These are phyloP conservation scores for Mus caroli DNA, from an alignment of 2,797 vertebrate species.

Conservation along the genomic window DNA sequence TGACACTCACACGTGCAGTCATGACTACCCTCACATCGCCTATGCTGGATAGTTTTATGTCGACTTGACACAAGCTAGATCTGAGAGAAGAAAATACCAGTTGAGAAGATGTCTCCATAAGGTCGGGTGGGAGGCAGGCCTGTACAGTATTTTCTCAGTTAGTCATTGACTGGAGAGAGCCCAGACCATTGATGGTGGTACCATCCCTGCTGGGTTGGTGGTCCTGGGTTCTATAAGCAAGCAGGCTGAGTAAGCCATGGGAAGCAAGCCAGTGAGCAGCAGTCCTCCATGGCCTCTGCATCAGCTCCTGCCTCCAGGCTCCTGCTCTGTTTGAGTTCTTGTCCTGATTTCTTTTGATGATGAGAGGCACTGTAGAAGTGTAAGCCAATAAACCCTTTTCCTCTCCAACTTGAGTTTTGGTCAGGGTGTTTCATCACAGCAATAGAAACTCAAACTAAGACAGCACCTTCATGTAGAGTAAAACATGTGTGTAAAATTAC, in stretches of 20 bases:
- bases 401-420: background rate
- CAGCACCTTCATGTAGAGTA: background rate
- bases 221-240: background rate
- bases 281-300: background rate
- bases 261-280: background rate
- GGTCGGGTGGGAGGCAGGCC: background rate
- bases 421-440: background rate
- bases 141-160: background rate
- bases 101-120: background rate
- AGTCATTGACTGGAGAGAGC: background rate
- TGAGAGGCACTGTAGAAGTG: background rate
- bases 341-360: background rate
- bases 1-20: background rate
- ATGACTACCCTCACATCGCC: background rate
- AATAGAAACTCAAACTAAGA: background rate
- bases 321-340: background rate
- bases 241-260: background rate
- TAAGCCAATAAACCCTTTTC: background rate
- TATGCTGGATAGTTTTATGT: background rate
- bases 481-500: background rate
- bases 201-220: background rate
- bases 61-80: background rate
- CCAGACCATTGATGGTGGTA: too few species aligned
- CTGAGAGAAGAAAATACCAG: background rate
- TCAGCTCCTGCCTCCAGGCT: background rate